Conservation (phyloP, 2,888 invertebrate species). For the Periphyllus acericola region DNA sequence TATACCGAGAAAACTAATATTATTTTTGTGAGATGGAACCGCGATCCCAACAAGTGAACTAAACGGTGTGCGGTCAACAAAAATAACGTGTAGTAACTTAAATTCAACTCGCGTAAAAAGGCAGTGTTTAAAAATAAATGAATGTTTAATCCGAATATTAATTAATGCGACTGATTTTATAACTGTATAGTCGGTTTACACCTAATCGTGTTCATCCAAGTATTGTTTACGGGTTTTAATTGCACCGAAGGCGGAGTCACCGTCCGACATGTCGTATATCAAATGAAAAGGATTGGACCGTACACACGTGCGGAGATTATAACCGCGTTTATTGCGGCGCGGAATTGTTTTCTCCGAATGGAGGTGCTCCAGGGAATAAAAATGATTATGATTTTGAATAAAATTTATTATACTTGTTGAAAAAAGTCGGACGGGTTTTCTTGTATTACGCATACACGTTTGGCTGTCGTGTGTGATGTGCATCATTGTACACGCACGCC, state of each 20-base stretch:
- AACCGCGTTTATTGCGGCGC: background rate
- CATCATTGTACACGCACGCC: no score
- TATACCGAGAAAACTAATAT: no score
- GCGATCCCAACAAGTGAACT: background rate
- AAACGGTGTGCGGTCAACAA: background rate
- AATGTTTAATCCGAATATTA: conserved; percentile 13
- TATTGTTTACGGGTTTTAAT: conserved; percentile 52
- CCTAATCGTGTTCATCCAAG: conserved; percentile 20
- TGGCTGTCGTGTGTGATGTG: background rate
- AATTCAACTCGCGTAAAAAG: background rate
- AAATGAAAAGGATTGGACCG: conserved; percentile 39
- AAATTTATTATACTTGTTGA: background rate
- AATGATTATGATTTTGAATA: conserved; percentile 30
- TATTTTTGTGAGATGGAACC: background rate
- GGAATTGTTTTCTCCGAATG: conserved; percentile 1
- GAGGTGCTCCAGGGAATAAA: background rate
- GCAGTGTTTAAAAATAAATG: background rate
- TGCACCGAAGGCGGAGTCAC: conserved; percentile 44
- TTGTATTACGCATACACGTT: background rate
- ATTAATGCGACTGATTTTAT: conserved; percentile 6
- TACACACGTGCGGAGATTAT: conserved; percentile 3
- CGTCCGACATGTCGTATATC: conserved; percentile 40
- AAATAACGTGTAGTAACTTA: background rate
- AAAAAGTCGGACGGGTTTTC: background rate
- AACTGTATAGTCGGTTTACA: background rate